Percentiles rank a stretch among this genome's conserved stretches.
phyloP scores from a whole-genome alignment of 1,140 invertebrate genomes.

The Magallana ariakensis region DNA sequence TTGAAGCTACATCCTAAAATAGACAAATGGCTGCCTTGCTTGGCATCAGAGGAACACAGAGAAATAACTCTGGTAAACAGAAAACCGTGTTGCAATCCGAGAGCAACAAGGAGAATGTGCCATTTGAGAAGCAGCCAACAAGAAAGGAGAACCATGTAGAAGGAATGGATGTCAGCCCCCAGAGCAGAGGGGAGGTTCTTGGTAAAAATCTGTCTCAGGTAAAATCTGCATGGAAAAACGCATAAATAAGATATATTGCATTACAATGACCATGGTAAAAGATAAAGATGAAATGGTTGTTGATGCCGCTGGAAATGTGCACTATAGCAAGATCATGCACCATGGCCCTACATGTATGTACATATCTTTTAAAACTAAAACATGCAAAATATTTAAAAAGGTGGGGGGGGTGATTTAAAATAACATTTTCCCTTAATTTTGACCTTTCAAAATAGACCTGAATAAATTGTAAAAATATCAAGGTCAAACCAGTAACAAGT shows the following conservation, averaged over 20 bases:
- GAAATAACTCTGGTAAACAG: neutral
- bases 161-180: conserved; percentile 17
- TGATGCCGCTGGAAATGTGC: no score
- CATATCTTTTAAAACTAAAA: no score
- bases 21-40: neutral
- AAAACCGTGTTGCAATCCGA: neutral
- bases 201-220: neutral
- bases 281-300: neutral
- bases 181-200: neutral
- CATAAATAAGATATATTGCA: neutral
- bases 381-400: no score
- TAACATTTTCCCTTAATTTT: no score
- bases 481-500: no score
- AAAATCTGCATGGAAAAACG: neutral
- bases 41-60: neutral
- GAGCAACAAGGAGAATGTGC: conserved; percentile 11
- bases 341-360: no score
- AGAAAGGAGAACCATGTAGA: conserved; percentile 22
- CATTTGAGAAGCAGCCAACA: neutral
- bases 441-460: no score
- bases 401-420: no score
- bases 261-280: neutral
- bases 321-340: no score
- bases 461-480: no score
- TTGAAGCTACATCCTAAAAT: no score